A percentile compares a stretch with the other conserved stretches of the same genome.
Evolutionary conservation across 2,888 invertebrate genomes (phyloP).

Genomic region (Hypselothyrea guttata): DNA sequence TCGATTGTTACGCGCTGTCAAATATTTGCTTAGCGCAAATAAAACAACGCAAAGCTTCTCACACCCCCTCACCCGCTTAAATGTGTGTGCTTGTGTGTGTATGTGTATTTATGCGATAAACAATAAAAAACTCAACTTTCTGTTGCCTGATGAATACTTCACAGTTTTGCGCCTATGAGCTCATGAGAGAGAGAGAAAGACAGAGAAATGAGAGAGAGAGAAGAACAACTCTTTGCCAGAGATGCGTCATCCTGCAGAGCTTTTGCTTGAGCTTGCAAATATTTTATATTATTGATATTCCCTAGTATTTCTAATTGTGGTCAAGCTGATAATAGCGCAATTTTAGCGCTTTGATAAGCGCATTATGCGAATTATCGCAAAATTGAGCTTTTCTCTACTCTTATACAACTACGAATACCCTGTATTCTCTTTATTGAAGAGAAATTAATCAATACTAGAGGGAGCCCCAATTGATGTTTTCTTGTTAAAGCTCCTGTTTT

Average conservation of each 20-base stretch:
- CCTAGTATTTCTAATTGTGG: slow-evolving; percentile 22
- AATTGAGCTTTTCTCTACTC: neutral
- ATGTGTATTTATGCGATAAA: slow-evolving; percentile 22
- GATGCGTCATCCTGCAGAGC: slow-evolving; percentile 41
- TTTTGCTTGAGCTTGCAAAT: slow-evolving; percentile 4
- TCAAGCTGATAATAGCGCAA: slow-evolving; percentile 34
- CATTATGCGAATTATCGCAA: slow-evolving; percentile 11
- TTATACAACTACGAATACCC: too few species aligned
- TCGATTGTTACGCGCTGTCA: slow-evolving; percentile 34
- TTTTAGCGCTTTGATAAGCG: slow-evolving; percentile 34
- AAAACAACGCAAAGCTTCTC: slow-evolving; percentile 25
- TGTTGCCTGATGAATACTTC: slow-evolving; percentile 19
- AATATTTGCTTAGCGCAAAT: slow-evolving; percentile 50
- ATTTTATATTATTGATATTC: slow-evolving; percentile 5
- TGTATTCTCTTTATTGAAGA: too few species aligned
- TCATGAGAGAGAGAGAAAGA: slow-evolving; percentile 35
- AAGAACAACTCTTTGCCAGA: slow-evolving; percentile 2
- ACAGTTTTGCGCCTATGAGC: slow-evolving; percentile 45
- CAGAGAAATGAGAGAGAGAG: too few species aligned
- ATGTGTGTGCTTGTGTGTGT: slow-evolving; percentile 8
- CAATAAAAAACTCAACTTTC: slow-evolving; percentile 35
- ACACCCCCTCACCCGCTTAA: slow-evolving; percentile 29
- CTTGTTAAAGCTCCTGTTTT: too few species aligned
- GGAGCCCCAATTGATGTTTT: too few species aligned
- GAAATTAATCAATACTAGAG: too few species aligned